Evolutionary conservation across 2,888 invertebrate species (phyloP).

Genomic region (Idaea straminata): DNA sequence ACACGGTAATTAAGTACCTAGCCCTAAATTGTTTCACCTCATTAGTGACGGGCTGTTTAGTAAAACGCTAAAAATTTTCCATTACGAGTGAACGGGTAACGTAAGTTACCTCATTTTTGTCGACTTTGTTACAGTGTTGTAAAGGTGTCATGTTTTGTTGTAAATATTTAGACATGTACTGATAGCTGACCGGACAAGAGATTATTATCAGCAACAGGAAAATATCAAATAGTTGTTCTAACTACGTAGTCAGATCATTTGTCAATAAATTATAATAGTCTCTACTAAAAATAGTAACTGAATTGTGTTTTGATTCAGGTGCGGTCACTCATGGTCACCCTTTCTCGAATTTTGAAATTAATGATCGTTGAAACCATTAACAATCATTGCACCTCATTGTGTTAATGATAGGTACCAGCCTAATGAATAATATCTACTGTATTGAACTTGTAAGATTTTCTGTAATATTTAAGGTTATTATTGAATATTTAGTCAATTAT

Average conservation of each 20-base stretch:
- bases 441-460: not conserved
- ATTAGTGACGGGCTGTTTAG: conserved; percentile 33
- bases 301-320: conserved; percentile 4
- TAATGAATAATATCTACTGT: not conserved
- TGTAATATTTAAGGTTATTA: not conserved
- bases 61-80: conserved; percentile 26
- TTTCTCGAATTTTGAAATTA: conserved; percentile 5
- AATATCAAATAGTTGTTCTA: conserved; percentile 33
- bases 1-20: conserved; percentile 42
- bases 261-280: conserved; percentile 28
- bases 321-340: conserved; percentile 10
- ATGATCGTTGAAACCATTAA: not conserved
- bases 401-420: not conserved
- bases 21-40: conserved; percentile 39
- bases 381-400: not conserved
- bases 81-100: conserved; percentile 9
- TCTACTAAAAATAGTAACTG: conserved; percentile 9
- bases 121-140: not conserved
- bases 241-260: conserved; percentile 31
- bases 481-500: not conserved
- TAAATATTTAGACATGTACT: conserved; percentile 4
- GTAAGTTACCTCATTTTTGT: conserved; percentile 6
- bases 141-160: not conserved
- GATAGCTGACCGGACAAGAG: conserved; percentile 30
- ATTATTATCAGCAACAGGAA: conserved; percentile 47